Percentiles rank a stretch among this genome's conserved stretches.
Evolutionary conservation across 2,113 vertebrate genomes (phyloP).

Genomic region (Dromiciops gliroides): DNA sequence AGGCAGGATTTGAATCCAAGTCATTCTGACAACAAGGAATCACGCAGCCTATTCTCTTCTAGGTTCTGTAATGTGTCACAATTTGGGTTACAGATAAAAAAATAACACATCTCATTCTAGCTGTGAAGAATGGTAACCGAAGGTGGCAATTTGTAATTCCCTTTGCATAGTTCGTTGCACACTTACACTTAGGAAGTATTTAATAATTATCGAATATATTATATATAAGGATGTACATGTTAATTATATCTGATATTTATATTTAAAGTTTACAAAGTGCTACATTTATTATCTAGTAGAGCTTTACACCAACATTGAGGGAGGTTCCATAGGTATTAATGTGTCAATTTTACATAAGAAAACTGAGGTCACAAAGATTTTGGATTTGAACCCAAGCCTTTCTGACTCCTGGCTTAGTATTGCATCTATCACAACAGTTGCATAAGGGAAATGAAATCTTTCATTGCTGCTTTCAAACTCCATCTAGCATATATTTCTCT

Average conservation of each 20-base stretch:
- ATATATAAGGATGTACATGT: not conserved
- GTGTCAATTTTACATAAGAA: not conserved
- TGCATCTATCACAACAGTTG: not conserved
- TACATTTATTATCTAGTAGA: not conserved
- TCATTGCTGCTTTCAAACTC: conserved; percentile 19
- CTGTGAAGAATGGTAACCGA: not conserved
- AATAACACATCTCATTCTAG: not conserved
- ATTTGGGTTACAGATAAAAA: not conserved
- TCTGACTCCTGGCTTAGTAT: not conserved
- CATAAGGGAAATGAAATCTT: not conserved
- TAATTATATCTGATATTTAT: not conserved
- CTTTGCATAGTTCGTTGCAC: not conserved
- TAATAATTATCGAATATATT: not conserved
- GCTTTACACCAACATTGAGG: not conserved
- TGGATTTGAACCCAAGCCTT: not conserved
- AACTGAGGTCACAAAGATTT: not conserved
- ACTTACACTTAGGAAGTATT: not conserved
- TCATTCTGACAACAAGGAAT: not conserved
- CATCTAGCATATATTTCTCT: conserved; percentile 13
- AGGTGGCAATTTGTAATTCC: not conserved
- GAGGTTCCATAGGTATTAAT: not conserved
- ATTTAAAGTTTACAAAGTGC: not conserved
- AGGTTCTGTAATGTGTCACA: not conserved
- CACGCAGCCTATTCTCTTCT: not conserved
- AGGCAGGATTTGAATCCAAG: not conserved